Evolutionary conservation across 2,888 invertebrate species (phyloP), one percentile per base, ranked within the genome.

Genomic region (Carabus problematicus): DNA sequence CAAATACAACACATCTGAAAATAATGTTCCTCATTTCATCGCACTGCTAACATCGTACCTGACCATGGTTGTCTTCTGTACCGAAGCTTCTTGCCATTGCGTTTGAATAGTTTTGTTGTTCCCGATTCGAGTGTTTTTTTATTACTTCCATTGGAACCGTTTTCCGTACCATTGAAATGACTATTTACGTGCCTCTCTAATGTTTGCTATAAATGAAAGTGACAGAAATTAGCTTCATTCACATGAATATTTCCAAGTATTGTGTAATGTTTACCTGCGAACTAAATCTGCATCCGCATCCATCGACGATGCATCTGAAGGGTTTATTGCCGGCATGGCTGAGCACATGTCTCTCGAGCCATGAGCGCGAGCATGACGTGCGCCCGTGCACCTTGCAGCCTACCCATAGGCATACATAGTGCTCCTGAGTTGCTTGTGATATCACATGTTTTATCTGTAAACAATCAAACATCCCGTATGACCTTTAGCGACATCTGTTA

Each of bases 331-430:
- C 90, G 54, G 95, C 95, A 82, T 97, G 97, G 0, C 91, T 91
- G 59, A 95, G 84, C 54, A 97, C 93, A 83, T 97, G 97, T 56
- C 97, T 86, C 80, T 97, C 95, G 74, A 97, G 84, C 97, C 97
- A 98, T 67, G 94, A 90, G 66, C 94, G 87, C 6, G 96, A 96
- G 79, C 95, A 95, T 8, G 97, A 97, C 42, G 91, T 91, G 79
- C 93, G 91, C 74, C 94, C 93, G 79, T 93, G 95, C 49, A 97
- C 97, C 81, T 97, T 97, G 84, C 97, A 97, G 61, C 92, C 94
- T 76, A 90, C 87, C 97, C 97, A 98, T 66, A 94, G 87, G 80
- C 97, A 97, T 60, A 93, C 90, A 82, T 93, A 96, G 78, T 92
- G 93, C 79, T 93, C 92, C 73, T 87, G 88, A 12, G 90, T 90